Conservation (phyloP, 2,888 invertebrate species). For the Eupithecia insigniata region DNA sequence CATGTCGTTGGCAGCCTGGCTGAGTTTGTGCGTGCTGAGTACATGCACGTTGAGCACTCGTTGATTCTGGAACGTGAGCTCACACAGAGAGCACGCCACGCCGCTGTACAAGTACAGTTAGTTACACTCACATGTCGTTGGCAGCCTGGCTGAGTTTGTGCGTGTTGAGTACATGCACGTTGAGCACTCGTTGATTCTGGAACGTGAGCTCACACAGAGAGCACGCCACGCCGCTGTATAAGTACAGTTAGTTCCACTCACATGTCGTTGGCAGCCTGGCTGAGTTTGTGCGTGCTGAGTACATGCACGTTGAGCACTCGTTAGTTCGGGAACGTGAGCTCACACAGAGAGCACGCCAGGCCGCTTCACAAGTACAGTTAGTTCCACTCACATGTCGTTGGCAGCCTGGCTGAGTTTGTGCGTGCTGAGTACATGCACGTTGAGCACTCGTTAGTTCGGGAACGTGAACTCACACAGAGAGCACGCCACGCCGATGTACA, state of each 20-base stretch:
- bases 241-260: constrained; percentile 5
- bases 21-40: constrained; percentile 2
- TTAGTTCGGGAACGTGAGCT: constrained; percentile 4
- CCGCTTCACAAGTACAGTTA: constrained; percentile 1
- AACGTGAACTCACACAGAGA: background rate
- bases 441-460: background rate
- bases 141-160: background rate
- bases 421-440: constrained; percentile 8
- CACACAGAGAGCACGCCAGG: background rate
- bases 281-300: constrained; percentile 4
- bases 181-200: background rate
- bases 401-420: background rate
- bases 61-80: background rate
- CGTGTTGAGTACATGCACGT: constrained; percentile 5
- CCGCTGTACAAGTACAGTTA: constrained; percentile 1
- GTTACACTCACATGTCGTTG: constrained; percentile 6
- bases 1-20: background rate
- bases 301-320: constrained; percentile 4
- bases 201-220: background rate
- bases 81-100: background rate
- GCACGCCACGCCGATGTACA: background rate
- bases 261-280: background rate
- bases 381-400: constrained; percentile 6
- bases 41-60: constrained; percentile 1
- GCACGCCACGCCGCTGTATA: background rate